Base-by-base conservation (phyloP, 2,888 invertebrate species). In the Serrognathus titanus region DNA sequence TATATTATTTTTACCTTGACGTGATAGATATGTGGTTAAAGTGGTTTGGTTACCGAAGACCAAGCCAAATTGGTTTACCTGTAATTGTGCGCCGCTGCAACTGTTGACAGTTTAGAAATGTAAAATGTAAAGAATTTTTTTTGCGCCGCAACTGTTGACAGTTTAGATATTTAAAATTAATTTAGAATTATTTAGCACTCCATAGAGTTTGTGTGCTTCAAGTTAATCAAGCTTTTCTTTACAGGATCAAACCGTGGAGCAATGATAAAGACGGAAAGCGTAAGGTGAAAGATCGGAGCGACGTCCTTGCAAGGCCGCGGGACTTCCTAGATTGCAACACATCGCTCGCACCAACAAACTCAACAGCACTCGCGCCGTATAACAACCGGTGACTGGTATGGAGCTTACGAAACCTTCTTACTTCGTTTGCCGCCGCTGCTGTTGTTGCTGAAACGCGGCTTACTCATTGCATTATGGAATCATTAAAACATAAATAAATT, bases 221-320 rank as follows among this genome's bases (percentile, higher is more conserved):
- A 16, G 20, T 20, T 20, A 20, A 20, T 20, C 3, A 20, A 16
- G 16, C 37, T 48, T 48, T 48, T 48, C 38, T 6, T 31, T 31
- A 1, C 24, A 31, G 24, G 24, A 31, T 31, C 24, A 31, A 31
- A 31, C 24, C 24, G 24, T 31, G 24, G 24, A 31, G 48, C 16
- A 37, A 48, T 37, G 37, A 48, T 48, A 48, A 48, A 48, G 48
- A 48, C 37, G 36, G 48, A 48, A 48, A 48, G 48, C 35, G 51
- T 63, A 62, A 69, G 71, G 70, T 69, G 70, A 71, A 71, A 69
- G 72, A 73, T 70, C 70, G 66, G 65, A 66, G 61, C 61, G 66
- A 65, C 71, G 74, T 73, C 74, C 74, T 74, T 74, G 74, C 73
- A 73, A 74, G 74, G 74, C 73, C 74, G 73, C 68, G 68, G 71